These are phyloP conservation scores for Argentina silus DNA, from an alignment of 2,797 vertebrate species.

Conservation along the genomic window DNA sequence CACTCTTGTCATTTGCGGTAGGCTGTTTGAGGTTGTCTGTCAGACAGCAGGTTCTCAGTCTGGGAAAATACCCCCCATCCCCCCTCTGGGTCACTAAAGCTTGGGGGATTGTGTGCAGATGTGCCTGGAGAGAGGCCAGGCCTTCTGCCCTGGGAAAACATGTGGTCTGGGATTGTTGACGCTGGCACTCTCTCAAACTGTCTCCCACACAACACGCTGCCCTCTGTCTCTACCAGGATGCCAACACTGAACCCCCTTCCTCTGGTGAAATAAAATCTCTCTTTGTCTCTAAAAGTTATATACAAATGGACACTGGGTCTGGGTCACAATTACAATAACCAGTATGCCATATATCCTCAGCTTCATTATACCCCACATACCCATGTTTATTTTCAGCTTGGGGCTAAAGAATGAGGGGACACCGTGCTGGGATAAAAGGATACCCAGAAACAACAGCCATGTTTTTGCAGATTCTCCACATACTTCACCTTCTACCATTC, in stretches of 20 bases:
- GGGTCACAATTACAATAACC: neutral
- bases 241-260: slow-evolving; percentile 57
- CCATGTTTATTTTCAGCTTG: slow-evolving; percentile 18
- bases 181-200: slow-evolving; percentile 79
- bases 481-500: slow-evolving; percentile 61
- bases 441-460: slow-evolving; percentile 43
- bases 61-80: neutral
- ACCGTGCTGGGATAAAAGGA: slow-evolving; percentile 31
- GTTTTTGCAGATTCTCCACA: slow-evolving; percentile 61
- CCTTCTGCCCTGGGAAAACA: slow-evolving; percentile 82
- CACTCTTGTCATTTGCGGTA: slow-evolving; percentile 26
- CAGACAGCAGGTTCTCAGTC: slow-evolving; percentile 52
- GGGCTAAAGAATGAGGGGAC: slow-evolving; percentile 3
- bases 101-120: slow-evolving; percentile 81
- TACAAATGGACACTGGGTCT: neutral
- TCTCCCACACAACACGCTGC: slow-evolving; percentile 77
- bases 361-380: neutral
- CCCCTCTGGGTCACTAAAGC: slow-evolving; percentile 59
- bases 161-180: slow-evolving; percentile 83
- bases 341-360: no score
- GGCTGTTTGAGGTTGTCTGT: slow-evolving; percentile 20
- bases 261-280: no score
- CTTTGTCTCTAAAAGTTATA: no score
- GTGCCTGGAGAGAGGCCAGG: slow-evolving; percentile 81
- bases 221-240: slow-evolving; percentile 63